phyloP scores from a whole-genome alignment of 2,888 invertebrate species.

The Dastarcus helophoroides region DNA sequence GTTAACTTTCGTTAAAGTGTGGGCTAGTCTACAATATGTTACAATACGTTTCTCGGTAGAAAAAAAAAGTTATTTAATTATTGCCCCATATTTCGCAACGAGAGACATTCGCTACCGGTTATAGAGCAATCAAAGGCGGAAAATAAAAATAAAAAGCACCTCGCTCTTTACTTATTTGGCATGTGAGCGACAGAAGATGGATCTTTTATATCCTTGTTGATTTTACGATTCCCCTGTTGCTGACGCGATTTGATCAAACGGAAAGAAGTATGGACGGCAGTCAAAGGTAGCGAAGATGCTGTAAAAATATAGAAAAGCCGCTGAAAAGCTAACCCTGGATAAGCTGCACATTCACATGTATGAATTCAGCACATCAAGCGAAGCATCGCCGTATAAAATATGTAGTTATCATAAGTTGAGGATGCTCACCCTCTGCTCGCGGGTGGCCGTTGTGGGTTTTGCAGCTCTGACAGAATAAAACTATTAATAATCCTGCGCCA shows the following conservation, averaged over 20 bases:
- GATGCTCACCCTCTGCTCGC: slow-evolving; percentile 16
- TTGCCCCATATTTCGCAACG: no score
- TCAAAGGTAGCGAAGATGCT: slow-evolving; percentile 21
- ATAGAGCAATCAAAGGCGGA: no score
- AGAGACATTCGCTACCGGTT: no score
- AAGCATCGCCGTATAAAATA: slow-evolving; percentile 41
- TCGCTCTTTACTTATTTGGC: neutral
- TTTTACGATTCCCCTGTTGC: slow-evolving; percentile 23
- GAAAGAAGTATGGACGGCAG: slow-evolving; percentile 18
- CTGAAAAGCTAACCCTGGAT: slow-evolving; percentile 33
- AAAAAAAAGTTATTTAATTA: no score
- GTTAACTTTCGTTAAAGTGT: no score
- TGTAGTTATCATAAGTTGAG: slow-evolving; percentile 35
- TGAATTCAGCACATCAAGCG: slow-evolving; percentile 59
- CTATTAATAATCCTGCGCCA: no score
- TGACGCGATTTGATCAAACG: slow-evolving; percentile 23
- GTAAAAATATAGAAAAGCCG: slow-evolving; percentile 33
- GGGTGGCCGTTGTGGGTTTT: slow-evolving; percentile 4
- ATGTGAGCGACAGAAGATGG: slow-evolving; percentile 1
- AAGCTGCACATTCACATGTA: slow-evolving; percentile 51
- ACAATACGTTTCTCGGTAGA: no score
- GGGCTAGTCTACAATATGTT: no score
- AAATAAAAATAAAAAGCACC: slow-evolving; percentile 1
- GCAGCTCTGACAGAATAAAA: no score
- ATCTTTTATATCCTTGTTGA: slow-evolving; percentile 14